Evolutionary conservation across 2,888 invertebrate genomes (phyloP), one percentile per base, ranked within the genome.

Genomic region (Xanthorhoe spadicearia): DNA sequence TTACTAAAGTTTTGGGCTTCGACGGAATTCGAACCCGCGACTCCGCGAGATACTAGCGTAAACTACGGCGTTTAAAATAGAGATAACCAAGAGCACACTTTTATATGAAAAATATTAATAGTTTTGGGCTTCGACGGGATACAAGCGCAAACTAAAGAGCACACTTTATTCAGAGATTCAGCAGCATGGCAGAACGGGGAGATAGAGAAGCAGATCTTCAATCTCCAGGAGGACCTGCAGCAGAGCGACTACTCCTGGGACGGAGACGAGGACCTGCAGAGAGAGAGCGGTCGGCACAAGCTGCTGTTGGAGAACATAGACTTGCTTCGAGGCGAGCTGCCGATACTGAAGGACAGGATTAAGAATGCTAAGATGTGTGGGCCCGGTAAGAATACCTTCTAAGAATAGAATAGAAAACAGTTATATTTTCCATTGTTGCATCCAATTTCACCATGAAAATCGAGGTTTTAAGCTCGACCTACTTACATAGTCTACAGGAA

Each of bases 141-240:
- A n/a, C n/a, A n/a, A n/a, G n/a, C n/a, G n/a, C n/a, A n/a, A n/a
- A n/a, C n/a, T n/a, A n/a, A n/a, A n/a, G n/a, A n/a, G n/a, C 13
- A 1, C 2, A 17, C 13, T 48, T 48, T 48, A 17, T 49, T 17
- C 67, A 93, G 93, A 81, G 93, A 93, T 58, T 79, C 92, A 49
- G 92, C 92, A 61, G 84, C 88, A 57, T 92, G 91, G 91, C 92
- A 93, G 68, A 93, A 93, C 70, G 86, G 86, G 0, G 93, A 93
- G 70, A 65, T 93, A 23, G 93, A 93, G 73, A 93, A 92, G 74
- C 89, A 91, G 74, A 91, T 93, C 55, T 82, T 87, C 49, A 79
- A 80, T 6, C 81, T 92, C 56, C 93, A 93, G 73, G 93, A 93
- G 32, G 92, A 93, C 63, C 76, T 93, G 13, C 89, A 90, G 13